phyloP scores from a whole-genome alignment of 2,797 vertebrate genomes.

The Rhynchotus rufescens region DNA sequence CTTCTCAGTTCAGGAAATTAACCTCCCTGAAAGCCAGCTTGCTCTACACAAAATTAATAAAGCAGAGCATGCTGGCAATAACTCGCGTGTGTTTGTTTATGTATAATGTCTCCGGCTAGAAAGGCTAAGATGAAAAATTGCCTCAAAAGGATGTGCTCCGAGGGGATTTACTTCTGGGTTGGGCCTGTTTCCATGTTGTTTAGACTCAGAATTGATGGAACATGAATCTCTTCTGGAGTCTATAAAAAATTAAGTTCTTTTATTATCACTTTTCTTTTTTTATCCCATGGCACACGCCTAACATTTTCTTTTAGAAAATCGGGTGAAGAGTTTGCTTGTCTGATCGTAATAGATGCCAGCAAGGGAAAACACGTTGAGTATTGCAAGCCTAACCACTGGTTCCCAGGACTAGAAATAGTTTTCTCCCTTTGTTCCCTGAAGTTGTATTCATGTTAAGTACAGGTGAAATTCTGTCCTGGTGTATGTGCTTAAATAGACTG shows the following conservation, averaged over 20 bases:
- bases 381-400: background rate
- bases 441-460: background rate
- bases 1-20: slow-evolving; percentile 74
- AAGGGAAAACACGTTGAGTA: background rate
- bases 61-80: slow-evolving; percentile 67
- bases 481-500: rapidly evolving
- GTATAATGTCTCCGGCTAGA: slow-evolving; percentile 62
- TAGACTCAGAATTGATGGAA: slow-evolving; percentile 45
- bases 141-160: slow-evolving; percentile 47
- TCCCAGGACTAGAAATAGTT: background rate
- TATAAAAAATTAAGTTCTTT: slow-evolving; percentile 51
- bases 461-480: background rate
- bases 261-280: slow-evolving; percentile 43
- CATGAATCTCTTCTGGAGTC: background rate
- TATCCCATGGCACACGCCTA: background rate
- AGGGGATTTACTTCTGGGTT: slow-evolving; percentile 59
- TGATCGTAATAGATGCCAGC: background rate
- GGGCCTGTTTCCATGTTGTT: slow-evolving; percentile 41
- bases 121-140: slow-evolving; percentile 72
- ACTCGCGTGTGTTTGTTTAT: slow-evolving; percentile 76
- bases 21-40: slow-evolving; percentile 71
- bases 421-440: background rate
- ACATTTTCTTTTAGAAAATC: background rate
- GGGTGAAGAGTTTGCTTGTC: background rate
- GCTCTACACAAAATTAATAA: slow-evolving; percentile 79